phyloP scores from a whole-genome alignment of 1,140 invertebrate genomes.

The Neuroterus valhalla region DNA sequence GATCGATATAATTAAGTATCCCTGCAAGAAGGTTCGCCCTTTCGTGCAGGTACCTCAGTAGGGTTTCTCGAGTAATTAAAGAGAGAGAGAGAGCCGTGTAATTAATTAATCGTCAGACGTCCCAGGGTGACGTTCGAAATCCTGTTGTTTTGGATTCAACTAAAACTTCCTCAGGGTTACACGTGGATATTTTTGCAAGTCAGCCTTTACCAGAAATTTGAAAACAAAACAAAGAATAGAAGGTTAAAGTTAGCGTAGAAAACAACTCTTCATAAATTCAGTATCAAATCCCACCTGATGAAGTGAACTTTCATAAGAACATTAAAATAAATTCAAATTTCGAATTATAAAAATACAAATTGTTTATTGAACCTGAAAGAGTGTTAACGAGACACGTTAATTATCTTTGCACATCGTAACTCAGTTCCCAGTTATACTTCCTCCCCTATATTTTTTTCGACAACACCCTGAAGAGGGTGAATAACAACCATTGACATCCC shows the following conservation, averaged over 20 bases:
- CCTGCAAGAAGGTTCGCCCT: constrained; percentile 25
- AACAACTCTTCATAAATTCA: neutral
- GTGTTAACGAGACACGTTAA: constrained; percentile 1
- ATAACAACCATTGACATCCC: constrained; percentile 26
- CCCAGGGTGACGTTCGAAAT: constrained; percentile 20
- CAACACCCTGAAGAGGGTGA: constrained; percentile 8
- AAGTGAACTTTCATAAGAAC: too few species aligned
- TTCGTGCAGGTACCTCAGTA: constrained; percentile 26
- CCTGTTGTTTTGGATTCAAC: constrained; percentile 17
- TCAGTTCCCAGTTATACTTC: neutral
- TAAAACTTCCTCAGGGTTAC: neutral
- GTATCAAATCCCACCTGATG: neutral
- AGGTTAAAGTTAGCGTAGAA: neutral
- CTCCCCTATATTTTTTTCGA: constrained; percentile 5
- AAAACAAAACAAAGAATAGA: neutral
- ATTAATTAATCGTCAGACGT: constrained; percentile 51
- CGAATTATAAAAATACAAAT: too few species aligned
- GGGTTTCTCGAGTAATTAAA: constrained; percentile 56
- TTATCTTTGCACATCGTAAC: constrained; percentile 2
- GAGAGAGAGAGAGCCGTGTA: constrained; percentile 50
- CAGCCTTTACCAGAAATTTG: constrained; percentile 10
- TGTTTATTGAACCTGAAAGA: neutral
- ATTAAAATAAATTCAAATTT: too few species aligned
- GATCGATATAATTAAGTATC: constrained; percentile 29
- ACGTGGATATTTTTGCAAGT: constrained; percentile 16